Conservation (phyloP, 1,140 invertebrate genomes). For the Epicauta chinensis region DNA sequence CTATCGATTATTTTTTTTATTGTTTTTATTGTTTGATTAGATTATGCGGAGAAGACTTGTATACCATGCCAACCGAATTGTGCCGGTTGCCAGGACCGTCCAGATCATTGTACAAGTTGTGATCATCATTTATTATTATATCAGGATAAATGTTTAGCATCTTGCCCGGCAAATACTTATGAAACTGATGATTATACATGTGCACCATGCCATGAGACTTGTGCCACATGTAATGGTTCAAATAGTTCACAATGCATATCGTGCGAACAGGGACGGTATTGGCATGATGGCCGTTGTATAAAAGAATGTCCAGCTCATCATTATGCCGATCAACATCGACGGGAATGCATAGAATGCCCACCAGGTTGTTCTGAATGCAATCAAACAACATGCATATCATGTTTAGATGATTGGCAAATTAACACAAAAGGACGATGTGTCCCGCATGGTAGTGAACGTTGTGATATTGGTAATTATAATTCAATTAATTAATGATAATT, state of each 20-base stretch:
- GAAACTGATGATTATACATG: constrained; percentile 80
- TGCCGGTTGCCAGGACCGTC: constrained; percentile 70
- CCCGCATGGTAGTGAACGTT: constrained; percentile 57
- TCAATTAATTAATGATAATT: not conserved
- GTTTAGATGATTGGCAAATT: constrained; percentile 61
- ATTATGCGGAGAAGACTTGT: constrained; percentile 65
- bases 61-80: constrained; percentile 75
- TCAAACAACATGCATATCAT: constrained; percentile 59
- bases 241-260: constrained; percentile 72
- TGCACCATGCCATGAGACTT: constrained; percentile 67
- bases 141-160: constrained; percentile 70
- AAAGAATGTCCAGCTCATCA: constrained; percentile 62
- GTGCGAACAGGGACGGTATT: constrained; percentile 61
- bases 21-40: constrained; percentile 41
- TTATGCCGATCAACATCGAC: constrained; percentile 66
- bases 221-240: constrained; percentile 75
- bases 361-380: constrained; percentile 67
- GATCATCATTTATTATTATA: constrained; percentile 75
- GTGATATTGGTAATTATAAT: constrained; percentile 52
- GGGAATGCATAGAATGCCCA: constrained; percentile 66
- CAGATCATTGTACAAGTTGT: constrained; percentile 75
- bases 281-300: constrained; percentile 58
- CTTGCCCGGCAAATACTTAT: constrained; percentile 73
- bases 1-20: not conserved
- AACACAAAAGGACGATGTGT: constrained; percentile 67